phyloP scores from a whole-genome alignment of 2,888 invertebrate species.

The Prenolepis imparis region DNA sequence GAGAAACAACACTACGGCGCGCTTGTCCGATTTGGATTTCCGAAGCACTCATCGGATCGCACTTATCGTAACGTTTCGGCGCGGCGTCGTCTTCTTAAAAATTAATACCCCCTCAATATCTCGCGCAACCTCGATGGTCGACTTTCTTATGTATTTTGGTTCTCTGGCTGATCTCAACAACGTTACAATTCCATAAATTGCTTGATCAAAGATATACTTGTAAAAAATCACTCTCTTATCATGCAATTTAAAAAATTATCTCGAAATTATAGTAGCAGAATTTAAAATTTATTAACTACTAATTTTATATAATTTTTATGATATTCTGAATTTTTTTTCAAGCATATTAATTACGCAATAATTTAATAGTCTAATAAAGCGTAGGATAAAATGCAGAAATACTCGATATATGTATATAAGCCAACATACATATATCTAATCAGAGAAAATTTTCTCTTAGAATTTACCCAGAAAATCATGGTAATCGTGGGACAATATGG shows the following conservation, averaged over 20 bases:
- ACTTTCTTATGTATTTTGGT: constrained; percentile 32
- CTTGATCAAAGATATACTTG: neutral
- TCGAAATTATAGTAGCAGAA: neutral
- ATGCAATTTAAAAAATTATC: neutral
- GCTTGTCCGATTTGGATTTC: constrained; percentile 11
- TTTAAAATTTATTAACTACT: neutral
- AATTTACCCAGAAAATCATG: too few species aligned
- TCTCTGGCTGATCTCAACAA: neutral
- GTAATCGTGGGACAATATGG: too few species aligned
- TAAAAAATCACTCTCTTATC: neutral
- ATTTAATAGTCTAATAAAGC: constrained; percentile 5
- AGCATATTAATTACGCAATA: neutral
- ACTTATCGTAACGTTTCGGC: constrained; percentile 65
- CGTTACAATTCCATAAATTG: constrained; percentile 26
- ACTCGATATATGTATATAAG: neutral
- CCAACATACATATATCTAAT: neutral
- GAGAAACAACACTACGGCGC: constrained; percentile 53
- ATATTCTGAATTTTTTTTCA: neutral
- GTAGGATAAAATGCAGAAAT: neutral
- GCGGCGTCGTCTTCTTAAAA: constrained; percentile 64
- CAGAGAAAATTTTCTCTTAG: too few species aligned
- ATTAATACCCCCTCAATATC: constrained; percentile 37
- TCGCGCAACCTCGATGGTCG: constrained; percentile 12
- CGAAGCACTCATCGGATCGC: constrained; percentile 33
- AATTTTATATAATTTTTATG: neutral